Base-by-base conservation (phyloP, 2,888 invertebrate species). In the Uloborus plumipes region DNA sequence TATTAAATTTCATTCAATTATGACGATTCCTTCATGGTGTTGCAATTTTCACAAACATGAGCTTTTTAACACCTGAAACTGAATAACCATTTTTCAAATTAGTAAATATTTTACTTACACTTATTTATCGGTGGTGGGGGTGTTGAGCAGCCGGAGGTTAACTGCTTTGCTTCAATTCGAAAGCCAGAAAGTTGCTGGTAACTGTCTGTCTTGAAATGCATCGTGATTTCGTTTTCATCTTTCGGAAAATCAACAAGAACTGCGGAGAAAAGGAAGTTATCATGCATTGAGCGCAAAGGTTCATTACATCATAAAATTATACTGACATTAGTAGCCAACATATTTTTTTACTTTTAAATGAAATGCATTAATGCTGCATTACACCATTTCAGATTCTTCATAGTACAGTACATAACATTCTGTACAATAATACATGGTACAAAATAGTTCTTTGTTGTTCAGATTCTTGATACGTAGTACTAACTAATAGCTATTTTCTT, bases 151-250 rank as follows among this genome's bases (percentile, higher is more conserved):
- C 83, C 85, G 6, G 77, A 67, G 1, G 75, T 83, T 22, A 85
- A 47, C 22, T 86, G 86, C 20, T 83, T 81, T 14, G 82, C 80
- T 64, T 85, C 84, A 18, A 86, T 85, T 31, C 84, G 58, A 39
- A 86, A 85, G 13, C 85, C 85, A 15, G 82, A 77, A 18, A 69
- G 64, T 39, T 84, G 82, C 20, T 85, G 82, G 58, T 78, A 76
- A 26, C 78, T 78, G 71, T 86, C 86, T 11, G 86, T 84, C 14
- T 82, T 78, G 72, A 86, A 86, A 16, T 73, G 58, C 14, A 86
- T 22, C 26, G 67, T 49, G 3, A 85, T 16, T 18, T 85, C 78
- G 14, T 75, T 73, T 61, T 78, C 51, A 15, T 82, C 59, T 6
- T 20, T 20, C 2, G 86, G 86, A 59, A 86, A 86, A 59, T 85